Evolutionary conservation across 2,113 vertebrate genomes (phyloP).

Genomic region (Siphamia tubifer): DNA sequence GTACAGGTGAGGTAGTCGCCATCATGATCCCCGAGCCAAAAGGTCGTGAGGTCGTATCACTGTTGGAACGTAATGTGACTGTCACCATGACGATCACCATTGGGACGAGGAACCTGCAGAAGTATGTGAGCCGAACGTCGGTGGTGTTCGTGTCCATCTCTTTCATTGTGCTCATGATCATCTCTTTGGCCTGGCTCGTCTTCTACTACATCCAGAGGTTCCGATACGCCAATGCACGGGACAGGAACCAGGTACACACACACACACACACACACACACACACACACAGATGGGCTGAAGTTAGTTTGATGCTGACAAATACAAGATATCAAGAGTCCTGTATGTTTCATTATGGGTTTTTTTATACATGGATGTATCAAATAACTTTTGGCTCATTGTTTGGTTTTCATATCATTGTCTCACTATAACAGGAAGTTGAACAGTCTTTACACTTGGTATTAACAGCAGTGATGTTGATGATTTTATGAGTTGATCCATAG

Average conservation of each 20-base stretch:
- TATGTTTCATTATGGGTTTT: too few relatives aligned
- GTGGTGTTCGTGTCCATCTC: constrained; percentile 99
- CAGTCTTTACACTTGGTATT: too few relatives aligned
- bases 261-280: not conserved
- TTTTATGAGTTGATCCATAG: too few relatives aligned
- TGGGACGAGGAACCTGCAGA: constrained; percentile 96
- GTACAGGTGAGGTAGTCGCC: constrained; percentile 91
- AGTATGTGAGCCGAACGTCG: constrained; percentile 96
- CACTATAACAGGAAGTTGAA: too few relatives aligned
- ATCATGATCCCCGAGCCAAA: constrained; percentile 98
- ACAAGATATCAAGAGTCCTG: too few relatives aligned
- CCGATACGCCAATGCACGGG: constrained; percentile 94
- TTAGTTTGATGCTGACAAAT: too few relatives aligned
- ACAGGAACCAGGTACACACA: constrained; percentile 87
- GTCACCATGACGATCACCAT: constrained; percentile 96
- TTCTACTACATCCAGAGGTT: constrained; percentile 99
- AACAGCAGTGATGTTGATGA: too few relatives aligned
- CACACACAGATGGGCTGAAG: not conserved
- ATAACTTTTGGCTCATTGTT: too few relatives aligned
- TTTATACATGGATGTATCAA: too few relatives aligned
- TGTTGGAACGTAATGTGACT: constrained; percentile 91
- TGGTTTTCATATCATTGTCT: too few relatives aligned
- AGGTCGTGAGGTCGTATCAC: constrained; percentile 88
- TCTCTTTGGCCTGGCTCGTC: constrained; percentile 96
- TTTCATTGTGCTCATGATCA: constrained; percentile 99